A percentile compares a stretch with the other conserved stretches of the same genome.
Evolutionary conservation across 1,140 invertebrate species (phyloP).

Genomic region (Adelges cooleyi): DNA sequence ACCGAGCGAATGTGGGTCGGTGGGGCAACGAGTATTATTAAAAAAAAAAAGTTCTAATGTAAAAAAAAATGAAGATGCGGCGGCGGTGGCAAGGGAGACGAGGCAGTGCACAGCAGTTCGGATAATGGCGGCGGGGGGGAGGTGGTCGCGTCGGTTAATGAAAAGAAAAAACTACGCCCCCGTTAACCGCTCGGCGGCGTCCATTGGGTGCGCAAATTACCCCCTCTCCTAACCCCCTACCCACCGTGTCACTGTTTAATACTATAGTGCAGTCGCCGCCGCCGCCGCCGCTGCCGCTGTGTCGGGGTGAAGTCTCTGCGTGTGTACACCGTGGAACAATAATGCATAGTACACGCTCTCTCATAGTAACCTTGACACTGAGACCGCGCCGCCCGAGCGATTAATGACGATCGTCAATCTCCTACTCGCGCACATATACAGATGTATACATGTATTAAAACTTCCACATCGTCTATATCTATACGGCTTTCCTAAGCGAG

Average conservation of each 20-base stretch:
- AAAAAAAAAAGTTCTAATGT: neutral
- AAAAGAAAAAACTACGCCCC: conserved; percentile 13
- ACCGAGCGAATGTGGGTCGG: conserved; percentile 10
- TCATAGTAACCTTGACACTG: conserved; percentile 26
- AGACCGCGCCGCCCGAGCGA: neutral
- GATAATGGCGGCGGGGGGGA: neutral
- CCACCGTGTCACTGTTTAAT: neutral
- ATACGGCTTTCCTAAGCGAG: too few relatives aligned
- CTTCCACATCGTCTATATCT: too few relatives aligned
- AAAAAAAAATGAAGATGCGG: neutral
- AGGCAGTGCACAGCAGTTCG: too few relatives aligned
- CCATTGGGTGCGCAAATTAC: conserved; percentile 22
- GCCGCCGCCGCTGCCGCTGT: too few relatives aligned
- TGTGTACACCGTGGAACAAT: neutral
- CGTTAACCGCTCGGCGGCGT: neutral
- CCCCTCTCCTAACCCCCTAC: too few relatives aligned
- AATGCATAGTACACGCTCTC: neutral
- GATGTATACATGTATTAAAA: too few relatives aligned
- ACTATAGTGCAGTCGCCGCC: neutral
- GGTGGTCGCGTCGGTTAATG: conserved; percentile 3
- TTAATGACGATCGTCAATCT: conserved; percentile 11
- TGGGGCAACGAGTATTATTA: neutral
- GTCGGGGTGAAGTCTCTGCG: neutral
- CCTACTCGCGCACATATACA: neutral
- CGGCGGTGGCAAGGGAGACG: too few relatives aligned